Evolutionary conservation across 2,113 vertebrate species (phyloP).

Genomic region (Eidolon helvum): DNA sequence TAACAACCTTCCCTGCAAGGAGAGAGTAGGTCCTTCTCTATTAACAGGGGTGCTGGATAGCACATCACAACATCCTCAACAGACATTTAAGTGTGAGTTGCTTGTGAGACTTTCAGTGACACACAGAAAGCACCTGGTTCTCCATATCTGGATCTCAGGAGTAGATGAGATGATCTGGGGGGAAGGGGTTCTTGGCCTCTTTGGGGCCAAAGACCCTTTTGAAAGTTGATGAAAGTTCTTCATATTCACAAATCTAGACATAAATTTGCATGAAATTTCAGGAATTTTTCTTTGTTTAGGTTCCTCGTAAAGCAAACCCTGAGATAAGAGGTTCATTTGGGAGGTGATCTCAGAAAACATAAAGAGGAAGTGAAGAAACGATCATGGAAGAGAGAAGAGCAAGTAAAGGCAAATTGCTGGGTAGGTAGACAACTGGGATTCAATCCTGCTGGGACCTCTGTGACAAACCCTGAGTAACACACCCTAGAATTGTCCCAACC

Average conservation of each 20-base stretch:
- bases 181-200: neutral
- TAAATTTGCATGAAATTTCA: neutral
- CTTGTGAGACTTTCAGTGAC: neutral
- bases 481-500: neutral
- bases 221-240: neutral
- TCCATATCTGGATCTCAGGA: neutral
- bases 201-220: neutral
- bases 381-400: neutral
- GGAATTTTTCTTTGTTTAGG: neutral
- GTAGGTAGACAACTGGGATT: neutral
- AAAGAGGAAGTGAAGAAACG: neutral
- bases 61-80: neutral
- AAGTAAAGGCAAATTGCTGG: neutral
- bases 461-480: neutral
- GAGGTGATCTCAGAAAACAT: neutral
- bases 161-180: neutral
- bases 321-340: neutral
- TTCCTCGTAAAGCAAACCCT: neutral
- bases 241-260: neutral
- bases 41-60: neutral
- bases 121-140: neutral
- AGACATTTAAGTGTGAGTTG: neutral
- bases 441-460: neutral
- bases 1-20: neutral
- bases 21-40: neutral